phyloP scores from a whole-genome alignment of 1,140 invertebrate species.

The Bombus difficillimus region DNA sequence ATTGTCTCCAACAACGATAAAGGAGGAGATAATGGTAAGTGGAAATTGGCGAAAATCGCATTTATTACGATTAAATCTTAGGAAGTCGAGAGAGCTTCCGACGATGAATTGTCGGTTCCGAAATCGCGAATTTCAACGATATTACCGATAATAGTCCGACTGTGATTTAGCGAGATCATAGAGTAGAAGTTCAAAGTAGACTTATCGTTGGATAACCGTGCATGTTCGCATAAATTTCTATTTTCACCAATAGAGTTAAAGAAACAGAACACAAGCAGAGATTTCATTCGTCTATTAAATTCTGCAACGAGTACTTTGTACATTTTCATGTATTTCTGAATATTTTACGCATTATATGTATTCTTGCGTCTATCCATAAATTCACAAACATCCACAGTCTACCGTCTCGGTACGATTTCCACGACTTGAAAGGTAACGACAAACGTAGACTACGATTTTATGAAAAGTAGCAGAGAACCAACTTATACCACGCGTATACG shows the following conservation, averaged over 20 bases:
- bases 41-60: not conserved
- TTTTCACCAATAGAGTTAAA: not conserved
- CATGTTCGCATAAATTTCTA: not conserved
- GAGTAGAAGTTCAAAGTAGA: not conserved
- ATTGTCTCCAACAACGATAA: not conserved
- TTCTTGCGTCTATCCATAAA: too few species aligned
- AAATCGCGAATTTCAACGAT: not conserved
- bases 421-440: too few species aligned
- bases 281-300: not conserved
- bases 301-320: too few species aligned
- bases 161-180: slow-evolving; percentile 2
- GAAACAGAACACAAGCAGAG: not conserved
- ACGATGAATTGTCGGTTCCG: slow-evolving; percentile 1
- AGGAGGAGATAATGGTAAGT: not conserved
- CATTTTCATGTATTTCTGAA: too few species aligned
- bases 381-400: too few species aligned
- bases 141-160: slow-evolving; percentile 13
- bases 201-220: not conserved
- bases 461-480: too few species aligned
- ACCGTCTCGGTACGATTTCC: too few species aligned
- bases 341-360: too few species aligned
- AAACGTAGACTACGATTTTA: too few species aligned
- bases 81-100: not conserved
- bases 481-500: too few species aligned
- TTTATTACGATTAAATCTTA: not conserved